These are phyloP conservation scores for Eospalax fontanierii DNA, from an alignment of 2,797 vertebrate genomes.

Conservation along the genomic window DNA sequence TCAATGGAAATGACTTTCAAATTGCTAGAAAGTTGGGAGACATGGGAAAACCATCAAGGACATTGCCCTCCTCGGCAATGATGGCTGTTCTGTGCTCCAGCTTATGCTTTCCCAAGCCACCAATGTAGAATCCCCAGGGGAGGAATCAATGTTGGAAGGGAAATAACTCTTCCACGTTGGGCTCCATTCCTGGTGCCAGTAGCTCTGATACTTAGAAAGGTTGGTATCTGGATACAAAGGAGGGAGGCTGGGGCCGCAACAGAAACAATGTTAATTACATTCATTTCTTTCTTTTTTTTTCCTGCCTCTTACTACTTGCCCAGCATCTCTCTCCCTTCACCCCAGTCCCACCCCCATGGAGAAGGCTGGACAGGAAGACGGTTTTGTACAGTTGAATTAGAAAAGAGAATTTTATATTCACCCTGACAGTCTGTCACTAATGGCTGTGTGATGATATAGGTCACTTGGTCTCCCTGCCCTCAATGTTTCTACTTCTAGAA, in stretches of 20 bases:
- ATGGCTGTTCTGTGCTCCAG: neutral
- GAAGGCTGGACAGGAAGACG: neutral
- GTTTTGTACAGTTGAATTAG: neutral
- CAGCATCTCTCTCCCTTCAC: neutral
- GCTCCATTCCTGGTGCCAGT: neutral
- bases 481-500: neutral
- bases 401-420: neutral
- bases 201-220: neutral
- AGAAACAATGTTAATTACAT: neutral
- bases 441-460: neutral
- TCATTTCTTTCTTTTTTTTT: neutral
- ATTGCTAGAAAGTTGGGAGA: slow-evolving; percentile 38
- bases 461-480: neutral
- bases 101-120: neutral
- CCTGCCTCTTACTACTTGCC: neutral
- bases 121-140: neutral
- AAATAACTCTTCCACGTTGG: neutral
- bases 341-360: neutral
- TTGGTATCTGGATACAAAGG: neutral
- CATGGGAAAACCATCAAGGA: neutral
- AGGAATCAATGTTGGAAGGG: neutral
- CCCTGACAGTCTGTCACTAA: neutral
- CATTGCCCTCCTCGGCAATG: neutral
- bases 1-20: slow-evolving; percentile 58
- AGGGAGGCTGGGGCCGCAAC: neutral